These are phyloP conservation scores for Turritopsis rubra DNA, from an alignment of 30 jellyfish, hydroid and myxozoan genomes.

Conservation along the genomic window DNA sequence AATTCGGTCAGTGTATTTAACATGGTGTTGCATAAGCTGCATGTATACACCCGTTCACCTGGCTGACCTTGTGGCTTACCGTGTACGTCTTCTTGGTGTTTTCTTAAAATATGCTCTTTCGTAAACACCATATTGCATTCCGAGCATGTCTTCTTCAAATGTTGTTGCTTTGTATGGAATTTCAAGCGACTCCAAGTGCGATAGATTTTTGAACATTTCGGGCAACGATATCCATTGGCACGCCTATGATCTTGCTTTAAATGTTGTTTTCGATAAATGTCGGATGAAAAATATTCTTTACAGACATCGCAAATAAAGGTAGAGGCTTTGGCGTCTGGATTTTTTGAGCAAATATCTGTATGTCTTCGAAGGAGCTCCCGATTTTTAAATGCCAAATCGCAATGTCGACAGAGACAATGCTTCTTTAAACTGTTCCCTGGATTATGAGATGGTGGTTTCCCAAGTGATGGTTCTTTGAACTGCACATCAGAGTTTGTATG, in stretches of 20 bases:
- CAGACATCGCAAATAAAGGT: slow-evolving; percentile 47
- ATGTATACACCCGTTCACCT: slow-evolving; percentile 56
- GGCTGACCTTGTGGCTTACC: slow-evolving; percentile 46
- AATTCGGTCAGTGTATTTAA: slow-evolving; percentile 58
- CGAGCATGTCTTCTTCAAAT: slow-evolving; percentile 42
- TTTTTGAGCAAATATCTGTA: slow-evolving; percentile 7
- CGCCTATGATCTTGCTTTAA: slow-evolving; percentile 46
- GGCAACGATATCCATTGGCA: slow-evolving; percentile 68
- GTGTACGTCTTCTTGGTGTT: slow-evolving; percentile 49
- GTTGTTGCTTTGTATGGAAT: slow-evolving; percentile 62
- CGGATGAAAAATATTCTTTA: slow-evolving; percentile 50
- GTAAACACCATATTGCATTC: slow-evolving; percentile 51
- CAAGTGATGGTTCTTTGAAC: background rate
- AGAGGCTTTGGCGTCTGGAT: slow-evolving; percentile 1
- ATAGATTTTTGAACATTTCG: slow-evolving; percentile 65
- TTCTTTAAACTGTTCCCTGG: background rate
- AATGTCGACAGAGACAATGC: slow-evolving; percentile 19
- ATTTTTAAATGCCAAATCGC: slow-evolving; percentile 28
- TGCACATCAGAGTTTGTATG: background rate
- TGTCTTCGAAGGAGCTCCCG: slow-evolving; percentile 8
- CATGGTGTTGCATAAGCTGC: slow-evolving; percentile 66
- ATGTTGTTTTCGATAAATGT: slow-evolving; percentile 48
- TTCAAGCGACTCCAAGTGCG: slow-evolving; percentile 79
- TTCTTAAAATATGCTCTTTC: slow-evolving; percentile 49
- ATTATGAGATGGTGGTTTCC: background rate